phyloP scores from a whole-genome alignment of 1,140 invertebrate species.

The Heliothis subflexa region DNA sequence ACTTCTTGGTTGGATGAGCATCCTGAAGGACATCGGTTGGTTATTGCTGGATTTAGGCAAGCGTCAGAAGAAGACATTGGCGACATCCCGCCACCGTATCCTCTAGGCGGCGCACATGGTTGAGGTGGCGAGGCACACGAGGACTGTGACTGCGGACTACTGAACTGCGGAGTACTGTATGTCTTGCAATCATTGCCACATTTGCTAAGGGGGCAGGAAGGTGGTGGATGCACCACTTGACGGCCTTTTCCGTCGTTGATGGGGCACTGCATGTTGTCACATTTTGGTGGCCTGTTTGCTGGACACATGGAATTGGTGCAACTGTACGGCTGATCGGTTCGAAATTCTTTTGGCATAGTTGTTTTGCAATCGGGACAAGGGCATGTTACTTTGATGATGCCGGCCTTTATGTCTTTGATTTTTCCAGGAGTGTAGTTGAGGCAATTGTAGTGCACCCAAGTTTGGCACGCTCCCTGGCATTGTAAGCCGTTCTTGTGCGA shows the following conservation, averaged over 20 bases:
- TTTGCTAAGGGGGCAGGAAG: slow-evolving; percentile 54
- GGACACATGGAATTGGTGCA: slow-evolving; percentile 70
- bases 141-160: background rate
- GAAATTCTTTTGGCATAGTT: slow-evolving; percentile 60
- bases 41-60: background rate
- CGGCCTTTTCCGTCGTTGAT: slow-evolving; percentile 55
- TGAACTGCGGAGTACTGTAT: slow-evolving; percentile 53
- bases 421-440: slow-evolving; percentile 72
- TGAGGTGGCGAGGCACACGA: background rate
- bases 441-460: slow-evolving; percentile 72
- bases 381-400: slow-evolving; percentile 68
- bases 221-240: background rate
- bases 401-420: slow-evolving; percentile 73
- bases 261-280: slow-evolving; percentile 60
- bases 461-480: slow-evolving; percentile 71
- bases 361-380: slow-evolving; percentile 75
- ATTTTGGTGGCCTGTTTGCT: slow-evolving; percentile 64
- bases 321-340: slow-evolving; percentile 61
- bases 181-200: slow-evolving; percentile 66
- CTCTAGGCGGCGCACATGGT: slow-evolving; percentile 22
- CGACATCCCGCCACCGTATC: background rate
- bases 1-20: slow-evolving; percentile 49
- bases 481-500: slow-evolving; percentile 68
- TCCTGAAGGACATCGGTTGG: slow-evolving; percentile 50
- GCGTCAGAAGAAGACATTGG: slow-evolving; percentile 22